Conservation (phyloP, 2,113 vertebrate species). For the Chloebia gouldiae region DNA sequence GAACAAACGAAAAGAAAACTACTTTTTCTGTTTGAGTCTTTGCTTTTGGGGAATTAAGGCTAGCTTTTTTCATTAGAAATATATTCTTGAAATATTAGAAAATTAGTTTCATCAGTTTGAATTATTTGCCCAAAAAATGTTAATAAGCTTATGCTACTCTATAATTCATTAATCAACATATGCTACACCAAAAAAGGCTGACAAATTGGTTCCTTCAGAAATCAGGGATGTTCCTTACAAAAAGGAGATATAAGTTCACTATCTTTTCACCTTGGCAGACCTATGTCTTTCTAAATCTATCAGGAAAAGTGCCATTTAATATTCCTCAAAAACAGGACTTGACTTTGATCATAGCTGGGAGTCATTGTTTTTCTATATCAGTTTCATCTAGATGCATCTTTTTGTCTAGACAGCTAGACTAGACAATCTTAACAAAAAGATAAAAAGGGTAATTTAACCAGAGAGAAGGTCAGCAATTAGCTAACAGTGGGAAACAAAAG, state of each 20-base stretch:
- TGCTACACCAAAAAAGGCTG: neutral
- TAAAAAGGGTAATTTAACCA: neutral
- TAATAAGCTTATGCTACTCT: neutral
- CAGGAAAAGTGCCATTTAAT: neutral
- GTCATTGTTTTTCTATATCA: neutral
- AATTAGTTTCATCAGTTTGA: neutral
- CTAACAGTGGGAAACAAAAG: neutral
- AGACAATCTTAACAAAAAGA: neutral
- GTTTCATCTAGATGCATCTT: neutral
- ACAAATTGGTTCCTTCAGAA: neutral
- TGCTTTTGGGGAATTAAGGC: neutral
- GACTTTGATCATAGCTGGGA: neutral
- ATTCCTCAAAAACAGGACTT: neutral
- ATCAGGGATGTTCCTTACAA: neutral
- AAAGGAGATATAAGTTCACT: rapidly evolving
- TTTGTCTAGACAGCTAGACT: neutral
- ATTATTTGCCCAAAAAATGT: neutral
- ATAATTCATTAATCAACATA: neutral
- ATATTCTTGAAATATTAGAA: too few species aligned
- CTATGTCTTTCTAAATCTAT: neutral
- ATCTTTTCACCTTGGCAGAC: neutral
- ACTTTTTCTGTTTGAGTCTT: neutral
- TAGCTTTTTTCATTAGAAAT: neutral
- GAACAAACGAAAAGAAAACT: rapidly evolving
- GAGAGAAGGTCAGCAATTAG: neutral